Evolutionary conservation across 1,140 invertebrate genomes (phyloP).

Genomic region (Rhynchophorus ferrugineus): DNA sequence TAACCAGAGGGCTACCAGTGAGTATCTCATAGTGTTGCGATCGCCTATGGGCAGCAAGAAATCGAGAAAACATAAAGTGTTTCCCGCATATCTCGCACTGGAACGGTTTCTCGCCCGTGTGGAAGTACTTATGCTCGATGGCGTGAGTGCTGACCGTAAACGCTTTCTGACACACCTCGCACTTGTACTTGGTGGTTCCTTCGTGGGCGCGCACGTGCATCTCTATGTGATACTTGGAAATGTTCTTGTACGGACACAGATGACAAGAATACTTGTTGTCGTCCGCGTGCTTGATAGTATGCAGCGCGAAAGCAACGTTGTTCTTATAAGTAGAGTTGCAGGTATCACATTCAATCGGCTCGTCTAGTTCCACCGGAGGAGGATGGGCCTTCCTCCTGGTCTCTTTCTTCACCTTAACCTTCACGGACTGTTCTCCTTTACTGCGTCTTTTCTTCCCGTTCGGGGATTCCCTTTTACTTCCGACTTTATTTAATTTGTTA

Average conservation of each 20-base stretch:
- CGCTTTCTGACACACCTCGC: slow-evolving; percentile 44
- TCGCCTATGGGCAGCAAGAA: slow-evolving; percentile 35
- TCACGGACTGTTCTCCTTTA: not conserved
- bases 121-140: slow-evolving; percentile 39
- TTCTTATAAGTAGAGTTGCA: slow-evolving; percentile 35
- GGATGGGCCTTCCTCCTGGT: slow-evolving; percentile 39
- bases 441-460: not conserved
- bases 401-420: slow-evolving; percentile 11
- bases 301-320: slow-evolving; percentile 31
- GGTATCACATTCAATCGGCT: slow-evolving; percentile 34
- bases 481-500: slow-evolving; percentile 6
- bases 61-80: slow-evolving; percentile 40
- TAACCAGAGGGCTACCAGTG: slow-evolving; percentile 36
- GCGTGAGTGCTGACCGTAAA: slow-evolving; percentile 46
- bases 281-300: slow-evolving; percentile 36
- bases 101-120: slow-evolving; percentile 54
- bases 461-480: not conserved
- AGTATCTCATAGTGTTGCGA: slow-evolving; percentile 39
- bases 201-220: slow-evolving; percentile 39
- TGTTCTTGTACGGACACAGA: slow-evolving; percentile 41
- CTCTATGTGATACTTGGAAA: slow-evolving; percentile 42
- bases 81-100: slow-evolving; percentile 55
- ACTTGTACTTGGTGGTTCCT: slow-evolving; percentile 45
- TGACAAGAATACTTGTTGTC: slow-evolving; percentile 40
- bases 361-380: slow-evolving; percentile 43